Evolutionary conservation across 1,140 invertebrate species (phyloP).

Genomic region (Drosophila aff.): DNA sequence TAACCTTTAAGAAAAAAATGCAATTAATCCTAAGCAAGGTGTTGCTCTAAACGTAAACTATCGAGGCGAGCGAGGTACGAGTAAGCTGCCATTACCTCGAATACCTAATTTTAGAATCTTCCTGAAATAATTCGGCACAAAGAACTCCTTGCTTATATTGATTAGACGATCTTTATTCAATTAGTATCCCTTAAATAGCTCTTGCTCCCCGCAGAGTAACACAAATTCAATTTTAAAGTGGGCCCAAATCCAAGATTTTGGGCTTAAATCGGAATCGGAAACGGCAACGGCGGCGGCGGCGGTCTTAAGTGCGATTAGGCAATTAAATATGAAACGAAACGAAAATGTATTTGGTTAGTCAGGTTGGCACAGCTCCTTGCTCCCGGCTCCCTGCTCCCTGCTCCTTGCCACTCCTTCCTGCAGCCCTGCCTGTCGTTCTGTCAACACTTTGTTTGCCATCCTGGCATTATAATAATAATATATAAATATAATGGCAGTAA

Average conservation of each 20-base stretch:
- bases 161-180: slow-evolving; percentile 17
- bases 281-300: no score
- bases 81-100: background rate
- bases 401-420: background rate
- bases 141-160: background rate
- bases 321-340: slow-evolving; percentile 51
- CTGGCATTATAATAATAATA: slow-evolving; percentile 53
- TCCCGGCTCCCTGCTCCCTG: background rate
- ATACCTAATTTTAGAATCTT: background rate
- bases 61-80: background rate
- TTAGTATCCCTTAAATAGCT: slow-evolving; percentile 25
- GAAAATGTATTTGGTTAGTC: slow-evolving; percentile 41
- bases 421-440: slow-evolving; percentile 25
- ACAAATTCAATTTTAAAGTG: slow-evolving; percentile 32
- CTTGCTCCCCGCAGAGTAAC: background rate
- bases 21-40: background rate
- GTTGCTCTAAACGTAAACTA: background rate
- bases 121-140: no score
- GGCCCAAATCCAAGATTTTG: slow-evolving; percentile 5
- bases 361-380: slow-evolving; percentile 3
- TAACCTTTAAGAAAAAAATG: background rate
- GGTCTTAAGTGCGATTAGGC: slow-evolving; percentile 44
- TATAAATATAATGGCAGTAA: slow-evolving; percentile 63
- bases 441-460: slow-evolving; percentile 46
- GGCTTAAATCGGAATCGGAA: slow-evolving; percentile 4